Base-by-base conservation (phyloP, 64 coral and sea anemone genomes). In the Trachythela sp. region DNA sequence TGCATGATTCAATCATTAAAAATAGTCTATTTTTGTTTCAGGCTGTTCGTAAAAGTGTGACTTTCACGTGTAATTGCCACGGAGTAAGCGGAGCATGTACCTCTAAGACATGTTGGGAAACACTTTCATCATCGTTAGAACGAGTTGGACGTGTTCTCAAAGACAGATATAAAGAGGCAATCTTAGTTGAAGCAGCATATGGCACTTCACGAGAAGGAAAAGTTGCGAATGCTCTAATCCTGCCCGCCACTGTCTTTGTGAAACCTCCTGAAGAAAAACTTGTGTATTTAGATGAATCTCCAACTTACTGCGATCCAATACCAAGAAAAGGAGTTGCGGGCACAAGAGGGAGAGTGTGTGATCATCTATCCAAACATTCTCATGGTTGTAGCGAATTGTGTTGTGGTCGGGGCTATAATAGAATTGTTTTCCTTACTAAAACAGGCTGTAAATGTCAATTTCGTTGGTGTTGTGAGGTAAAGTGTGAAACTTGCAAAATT, bases 321-420 rank as follows among this genome's bases (percentile, higher is more conserved):
- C 4, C 30, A 9, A 22, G 35, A 11, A 35, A 37, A 80, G 75
- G 75, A 5, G 75, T 80, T 2, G 75, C 32, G 7, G 75, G 75
- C 75, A 80, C 75, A 39, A 37, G 15, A 37, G 75, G 75, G 13
- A 80, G 75, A 80, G 37, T 37, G 9, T 80, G 75, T 35, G 75
- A 80, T 80, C 15, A 80, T 0, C 0, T 37, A 18, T 80, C 75
- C 2, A 80, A 36, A 35, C 27, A 36, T 18, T 37, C 33, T 8
- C 13, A 80, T 39, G 75, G 75, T 30, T 80, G 75, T 80, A 22
- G 30, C 20, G 20, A 80, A 29, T 80, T 80, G 75, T 80, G 75
- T 30, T 80, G 75, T 80, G 75, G 75, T 80, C 75, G 75, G 2
- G 75, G 75, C 30, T 37, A 80, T 8, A 80, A 80, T 30, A 80